Evolutionary conservation across 2,888 invertebrate species (phyloP).

Genomic region (Epinotia demarniana): DNA sequence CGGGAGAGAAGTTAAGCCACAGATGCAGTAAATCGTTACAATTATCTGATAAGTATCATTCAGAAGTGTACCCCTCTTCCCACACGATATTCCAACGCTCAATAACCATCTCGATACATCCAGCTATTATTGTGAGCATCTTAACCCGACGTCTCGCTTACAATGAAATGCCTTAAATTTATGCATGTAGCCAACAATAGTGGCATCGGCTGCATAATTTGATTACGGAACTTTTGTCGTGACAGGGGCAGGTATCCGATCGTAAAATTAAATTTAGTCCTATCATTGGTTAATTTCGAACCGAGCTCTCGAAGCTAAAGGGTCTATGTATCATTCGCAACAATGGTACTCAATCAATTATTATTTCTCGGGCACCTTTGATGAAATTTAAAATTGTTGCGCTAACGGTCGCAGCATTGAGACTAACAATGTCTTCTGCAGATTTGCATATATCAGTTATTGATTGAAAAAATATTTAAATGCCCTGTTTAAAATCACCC

Average conservation of each 20-base stretch:
- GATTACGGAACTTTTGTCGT: slow-evolving; percentile 80
- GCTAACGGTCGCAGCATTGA: slow-evolving; percentile 81
- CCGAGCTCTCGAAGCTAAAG: slow-evolving; percentile 72
- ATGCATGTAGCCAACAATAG: slow-evolving; percentile 80
- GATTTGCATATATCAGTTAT: slow-evolving; percentile 83
- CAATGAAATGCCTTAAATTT: slow-evolving; percentile 80
- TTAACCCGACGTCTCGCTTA: slow-evolving; percentile 75
- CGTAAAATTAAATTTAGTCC: slow-evolving; percentile 84
- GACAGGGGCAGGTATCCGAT: slow-evolving; percentile 79
- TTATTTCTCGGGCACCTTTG: slow-evolving; percentile 82
- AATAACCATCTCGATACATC: slow-evolving; percentile 75
- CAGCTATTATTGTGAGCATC: slow-evolving; percentile 71
- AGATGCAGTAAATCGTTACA: slow-evolving; percentile 79
- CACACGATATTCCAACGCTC: slow-evolving; percentile 79
- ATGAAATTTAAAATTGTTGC: slow-evolving; percentile 80
- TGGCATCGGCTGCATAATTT: slow-evolving; percentile 83
- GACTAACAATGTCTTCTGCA: slow-evolving; percentile 70
- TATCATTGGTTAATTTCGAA: slow-evolving; percentile 83
- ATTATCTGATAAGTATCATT: slow-evolving; percentile 83
- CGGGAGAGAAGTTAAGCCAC: slow-evolving; percentile 59
- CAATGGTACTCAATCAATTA: slow-evolving; percentile 81
- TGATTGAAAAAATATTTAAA: slow-evolving; percentile 84
- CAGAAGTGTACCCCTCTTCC: slow-evolving; percentile 77
- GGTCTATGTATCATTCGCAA: slow-evolving; percentile 75
- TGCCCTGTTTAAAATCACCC: slow-evolving; percentile 73